These are phyloP conservation scores for Channa maculata DNA, from an alignment of 2,113 vertebrate genomes.

Conservation along the genomic window DNA sequence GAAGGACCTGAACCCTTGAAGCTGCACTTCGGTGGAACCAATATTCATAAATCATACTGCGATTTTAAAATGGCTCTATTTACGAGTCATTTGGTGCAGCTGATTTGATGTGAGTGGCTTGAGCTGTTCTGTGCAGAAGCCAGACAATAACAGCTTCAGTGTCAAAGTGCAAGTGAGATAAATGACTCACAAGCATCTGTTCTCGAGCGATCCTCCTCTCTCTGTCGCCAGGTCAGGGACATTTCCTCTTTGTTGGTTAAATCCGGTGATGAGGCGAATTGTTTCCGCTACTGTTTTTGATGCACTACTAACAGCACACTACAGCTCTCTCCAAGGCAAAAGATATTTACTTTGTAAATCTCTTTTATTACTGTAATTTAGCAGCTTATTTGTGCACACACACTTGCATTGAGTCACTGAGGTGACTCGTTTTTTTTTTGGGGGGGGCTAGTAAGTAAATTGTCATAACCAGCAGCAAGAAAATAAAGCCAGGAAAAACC, in stretches of 20 bases:
- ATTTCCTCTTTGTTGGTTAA: constrained; percentile 30
- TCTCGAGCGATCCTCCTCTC: constrained; percentile 53
- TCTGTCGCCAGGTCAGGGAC: constrained; percentile 56
- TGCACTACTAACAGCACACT: background rate
- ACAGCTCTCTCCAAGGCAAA: background rate
- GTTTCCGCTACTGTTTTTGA: constrained; percentile 8
- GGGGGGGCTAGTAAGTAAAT: background rate
- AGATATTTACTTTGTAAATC: background rate
- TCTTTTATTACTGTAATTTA: background rate
- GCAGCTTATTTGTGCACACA: background rate
- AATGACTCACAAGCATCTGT: constrained; percentile 75
- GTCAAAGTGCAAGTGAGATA: constrained; percentile 79
- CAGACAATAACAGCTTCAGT: constrained; percentile 73
- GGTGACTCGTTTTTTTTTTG: too few species aligned
- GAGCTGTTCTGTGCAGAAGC: constrained; percentile 67
- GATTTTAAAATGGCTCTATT: constrained; percentile 63
- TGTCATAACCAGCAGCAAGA: background rate
- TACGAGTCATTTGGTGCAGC: constrained; percentile 59
- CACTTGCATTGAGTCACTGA: background rate
- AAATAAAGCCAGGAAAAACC: background rate
- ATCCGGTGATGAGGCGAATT: constrained; percentile 23
- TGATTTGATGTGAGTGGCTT: constrained; percentile 57
- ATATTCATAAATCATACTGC: constrained; percentile 65
- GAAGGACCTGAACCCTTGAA: constrained; percentile 5
- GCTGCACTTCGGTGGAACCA: constrained; percentile 13